Conservation (phyloP, 2,888 invertebrate species). For the Drosophila multiciliata region DNA sequence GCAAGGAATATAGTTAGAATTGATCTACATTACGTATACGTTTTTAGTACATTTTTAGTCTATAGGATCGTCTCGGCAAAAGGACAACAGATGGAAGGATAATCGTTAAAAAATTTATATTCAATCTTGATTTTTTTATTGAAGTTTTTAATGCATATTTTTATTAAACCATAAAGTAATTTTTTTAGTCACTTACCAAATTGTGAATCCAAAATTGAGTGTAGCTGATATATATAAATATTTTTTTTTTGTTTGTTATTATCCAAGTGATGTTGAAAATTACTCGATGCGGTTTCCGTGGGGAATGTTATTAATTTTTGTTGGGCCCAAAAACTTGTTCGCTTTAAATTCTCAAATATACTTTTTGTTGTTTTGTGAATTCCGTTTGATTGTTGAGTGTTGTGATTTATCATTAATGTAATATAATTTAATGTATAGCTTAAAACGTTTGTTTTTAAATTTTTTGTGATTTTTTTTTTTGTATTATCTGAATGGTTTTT, state of each 20-base stretch:
- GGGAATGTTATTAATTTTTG: conserved; percentile 37
- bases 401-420: conserved; percentile 54
- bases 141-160: background rate
- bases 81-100: background rate
- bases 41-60: background rate
- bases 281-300: conserved; percentile 19
- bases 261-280: conserved; percentile 21
- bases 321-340: conserved; percentile 54
- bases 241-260: conserved; percentile 2
- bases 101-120: background rate
- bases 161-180: background rate
- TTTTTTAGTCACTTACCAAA: conserved; percentile 36
- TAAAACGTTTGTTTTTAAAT: conserved; percentile 51
- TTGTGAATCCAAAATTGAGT: conserved; percentile 27
- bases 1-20: background rate
- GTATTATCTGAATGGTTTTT: conserved; percentile 56
- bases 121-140: background rate
- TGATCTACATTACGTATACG: background rate
- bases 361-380: conserved; percentile 21
- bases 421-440: conserved; percentile 65
- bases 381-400: conserved; percentile 30
- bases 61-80: background rate
- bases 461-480: conserved; percentile 6
- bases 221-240: conserved; percentile 8
- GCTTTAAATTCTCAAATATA: conserved; percentile 62